Evolutionary conservation across 2,113 vertebrate species (phyloP).

Genomic region (Brachypteracias leptosomus): DNA sequence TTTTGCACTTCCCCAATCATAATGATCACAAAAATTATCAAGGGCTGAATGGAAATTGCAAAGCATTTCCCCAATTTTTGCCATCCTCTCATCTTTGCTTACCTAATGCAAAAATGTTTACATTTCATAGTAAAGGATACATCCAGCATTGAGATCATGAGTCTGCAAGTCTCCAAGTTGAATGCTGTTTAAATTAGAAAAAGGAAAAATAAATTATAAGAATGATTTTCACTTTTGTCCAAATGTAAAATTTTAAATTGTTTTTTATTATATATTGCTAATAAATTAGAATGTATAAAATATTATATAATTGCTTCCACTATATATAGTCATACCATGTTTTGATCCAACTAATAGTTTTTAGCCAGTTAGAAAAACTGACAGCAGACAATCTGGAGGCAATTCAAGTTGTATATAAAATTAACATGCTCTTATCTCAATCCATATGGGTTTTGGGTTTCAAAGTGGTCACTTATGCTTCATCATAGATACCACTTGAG

Average conservation of each 20-base stretch:
- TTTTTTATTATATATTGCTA: neutral
- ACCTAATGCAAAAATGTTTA: neutral
- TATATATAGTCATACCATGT: neutral
- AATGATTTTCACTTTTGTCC: neutral
- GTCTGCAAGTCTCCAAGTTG: constrained; percentile 91
- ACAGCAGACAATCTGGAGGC: neutral
- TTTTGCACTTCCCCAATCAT: neutral
- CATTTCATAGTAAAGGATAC: constrained; percentile 86
- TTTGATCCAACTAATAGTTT: neutral
- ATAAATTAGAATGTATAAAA: neutral
- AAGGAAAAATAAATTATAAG: neutral
- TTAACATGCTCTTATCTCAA: neutral
- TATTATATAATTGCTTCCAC: neutral
- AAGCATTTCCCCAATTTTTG: neutral
- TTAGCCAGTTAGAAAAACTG: neutral
- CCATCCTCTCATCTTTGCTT: neutral
- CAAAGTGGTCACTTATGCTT: neutral
- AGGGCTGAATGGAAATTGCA: neutral
- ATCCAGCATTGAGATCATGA: constrained; percentile 97
- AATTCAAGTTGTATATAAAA: neutral
- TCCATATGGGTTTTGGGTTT: neutral
- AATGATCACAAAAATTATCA: neutral
- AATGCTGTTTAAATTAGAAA: constrained; percentile 82
- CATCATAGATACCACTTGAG: neutral
- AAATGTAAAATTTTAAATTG: neutral